These are phyloP conservation scores for Cyphomyrus discorhynchus DNA, from an alignment of 2,113 vertebrate genomes.

Conservation along the genomic window DNA sequence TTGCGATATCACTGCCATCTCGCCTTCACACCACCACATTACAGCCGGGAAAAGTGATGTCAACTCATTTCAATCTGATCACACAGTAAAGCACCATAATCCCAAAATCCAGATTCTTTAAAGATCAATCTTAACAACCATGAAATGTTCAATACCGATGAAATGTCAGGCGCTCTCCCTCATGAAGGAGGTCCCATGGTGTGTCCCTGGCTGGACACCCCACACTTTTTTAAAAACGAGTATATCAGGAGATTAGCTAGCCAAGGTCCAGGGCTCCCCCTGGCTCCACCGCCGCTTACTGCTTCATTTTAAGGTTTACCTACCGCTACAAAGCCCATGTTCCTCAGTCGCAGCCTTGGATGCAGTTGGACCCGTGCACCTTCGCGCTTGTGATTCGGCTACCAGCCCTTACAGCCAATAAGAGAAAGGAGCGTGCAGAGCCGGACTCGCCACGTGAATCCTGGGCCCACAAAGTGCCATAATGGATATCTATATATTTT, in stretches of 20 bases:
- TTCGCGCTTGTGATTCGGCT: conserved; percentile 1
- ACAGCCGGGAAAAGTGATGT: not conserved
- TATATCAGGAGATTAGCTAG: not conserved
- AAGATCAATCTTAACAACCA: not conserved
- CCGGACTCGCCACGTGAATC: conserved; percentile 42
- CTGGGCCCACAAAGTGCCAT: conserved; percentile 38
- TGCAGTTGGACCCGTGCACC: not conserved
- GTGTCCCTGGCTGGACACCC: not conserved
- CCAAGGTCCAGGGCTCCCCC: not conserved
- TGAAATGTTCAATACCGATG: not conserved
- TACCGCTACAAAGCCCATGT: conserved; percentile 34
- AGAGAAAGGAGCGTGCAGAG: conserved; percentile 51
- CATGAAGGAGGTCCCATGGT: not conserved
- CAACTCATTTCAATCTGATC: not conserved
- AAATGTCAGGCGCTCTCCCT: not conserved
- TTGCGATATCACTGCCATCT: not conserved
- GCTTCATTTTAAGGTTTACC: conserved; percentile 10
- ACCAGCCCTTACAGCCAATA: conserved; percentile 44
- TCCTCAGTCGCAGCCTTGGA: not conserved
- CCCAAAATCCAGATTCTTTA: not conserved
- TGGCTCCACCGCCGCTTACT: not conserved
- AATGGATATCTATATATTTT: conserved; percentile 50
- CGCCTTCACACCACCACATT: not conserved
- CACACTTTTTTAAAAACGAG: not conserved
- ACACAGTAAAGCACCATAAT: not conserved